Base-by-base conservation (phyloP, 2,113 vertebrate genomes). In the Zapornia atra region DNA sequence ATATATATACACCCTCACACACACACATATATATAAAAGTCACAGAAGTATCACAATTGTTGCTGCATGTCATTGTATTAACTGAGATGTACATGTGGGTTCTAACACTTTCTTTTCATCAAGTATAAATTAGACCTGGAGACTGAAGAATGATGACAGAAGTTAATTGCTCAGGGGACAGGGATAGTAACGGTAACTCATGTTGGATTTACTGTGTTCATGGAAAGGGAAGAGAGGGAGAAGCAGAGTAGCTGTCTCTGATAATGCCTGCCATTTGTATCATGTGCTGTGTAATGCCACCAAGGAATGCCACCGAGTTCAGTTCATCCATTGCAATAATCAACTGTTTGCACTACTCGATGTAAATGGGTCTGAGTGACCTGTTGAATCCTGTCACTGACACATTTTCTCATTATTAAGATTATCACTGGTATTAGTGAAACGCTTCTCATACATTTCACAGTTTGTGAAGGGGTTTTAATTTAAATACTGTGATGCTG, bases 101-200 rank as follows among this genome's bases (percentile, higher is more conserved):
- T 88, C n/a, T 33, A 73, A 28, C 15, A 63, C 31, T 80, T 70
- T 14, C 40, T 80, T 68, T 71, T 78, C 59, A 80, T 53, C 77
- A 82, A 70, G 25, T 57, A 13, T 78, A 68, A 90, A 83, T 90
- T 60, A 86, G 77, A 81, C 33, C 9, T 28, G 29, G 76, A 64
- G 51, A 14, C 36, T 80, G 12, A 8, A 48, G 21, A 38, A 51
- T 20, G 53, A 44, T 63, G 36, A 12, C 16, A 11, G 1, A 16
- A 82, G 69, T 92, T 57, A 94, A 51, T 90, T 72, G 61, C 40
- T 90, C 22, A 50, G 64, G 40, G 92, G 56, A 34, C 24, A 46
- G 34, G 87, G 46, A 24, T 53, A 28, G 46, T 12, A 56, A 72
- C 61, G 22, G 29, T 57, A 92, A 59, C 34, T 79, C 18, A 15